These are phyloP conservation scores for Ataeniobius toweri DNA, from an alignment of 2,797 vertebrate genomes.

Conservation along the genomic window DNA sequence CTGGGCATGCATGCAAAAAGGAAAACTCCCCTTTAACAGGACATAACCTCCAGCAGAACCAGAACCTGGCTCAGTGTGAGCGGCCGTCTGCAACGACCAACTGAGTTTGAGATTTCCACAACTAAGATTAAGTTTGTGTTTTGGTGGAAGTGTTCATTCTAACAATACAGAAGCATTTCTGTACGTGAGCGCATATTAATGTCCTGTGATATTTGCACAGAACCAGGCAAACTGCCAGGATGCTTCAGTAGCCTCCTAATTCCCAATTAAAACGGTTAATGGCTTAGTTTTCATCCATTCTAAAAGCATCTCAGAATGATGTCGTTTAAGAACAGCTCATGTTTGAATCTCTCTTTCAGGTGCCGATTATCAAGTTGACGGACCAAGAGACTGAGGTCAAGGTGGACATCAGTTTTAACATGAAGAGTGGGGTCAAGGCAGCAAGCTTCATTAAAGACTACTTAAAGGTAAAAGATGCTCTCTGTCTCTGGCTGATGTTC, in stretches of 20 bases:
- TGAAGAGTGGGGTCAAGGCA: conserved; percentile 96
- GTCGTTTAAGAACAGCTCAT: not conserved
- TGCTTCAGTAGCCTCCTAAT: not conserved
- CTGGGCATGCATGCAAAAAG: no score
- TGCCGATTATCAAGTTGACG: conserved; percentile 98
- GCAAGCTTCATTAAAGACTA: conserved; percentile 96
- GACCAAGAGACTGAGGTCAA: conserved; percentile 98
- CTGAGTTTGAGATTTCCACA: not conserved
- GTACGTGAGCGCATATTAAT: not conserved
- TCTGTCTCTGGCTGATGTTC: not conserved
- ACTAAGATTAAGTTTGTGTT: not conserved
- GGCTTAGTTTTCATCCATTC: conserved; percentile 1
- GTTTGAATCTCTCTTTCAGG: conserved; percentile 71
- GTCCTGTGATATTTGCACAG: conserved; percentile 1
- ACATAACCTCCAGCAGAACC: no score
- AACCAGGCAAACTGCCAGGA: conserved; percentile 9
- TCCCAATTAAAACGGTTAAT: conserved; percentile 26
- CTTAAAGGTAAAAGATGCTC: conserved; percentile 83
- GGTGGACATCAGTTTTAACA: conserved; percentile 99
- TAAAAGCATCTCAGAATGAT: not conserved
- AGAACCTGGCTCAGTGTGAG: no score
- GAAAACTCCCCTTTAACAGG: no score
- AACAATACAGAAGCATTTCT: conserved; percentile 8
- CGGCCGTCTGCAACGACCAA: no score
- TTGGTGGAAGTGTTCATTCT: conserved; percentile 2